Base-by-base conservation (phyloP, 2,888 invertebrate species). In the Leptinotarsa haldemani region DNA sequence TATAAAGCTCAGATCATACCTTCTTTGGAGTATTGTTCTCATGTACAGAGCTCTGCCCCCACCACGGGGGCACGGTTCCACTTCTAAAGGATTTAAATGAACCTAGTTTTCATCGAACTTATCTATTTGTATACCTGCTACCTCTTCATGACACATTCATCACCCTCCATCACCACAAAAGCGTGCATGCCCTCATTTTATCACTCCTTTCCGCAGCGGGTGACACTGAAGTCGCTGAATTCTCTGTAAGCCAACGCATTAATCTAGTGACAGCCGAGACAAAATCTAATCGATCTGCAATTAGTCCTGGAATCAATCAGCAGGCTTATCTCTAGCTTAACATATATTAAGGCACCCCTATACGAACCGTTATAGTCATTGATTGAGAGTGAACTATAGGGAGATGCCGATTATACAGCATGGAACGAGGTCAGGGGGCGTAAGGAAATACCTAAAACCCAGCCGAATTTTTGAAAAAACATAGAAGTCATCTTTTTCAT, bases 221-320 rank as follows among this genome's bases (percentile, higher is more conserved):
- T 61, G 30, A 61, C 61, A 61, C 61, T 15, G 61, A 5, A 25
- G 25, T 61, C 30, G 30, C 30, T 61, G 25, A 25, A 30, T 61
- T 40, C 30, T 40, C 61, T 61, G n/a, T 12, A 61, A 61, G 61
- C 70, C 63, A 52, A 50, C 50, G 48, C 70, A 70, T 70, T 48
- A 70, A 64, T 70, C 70, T 64, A 64, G 64, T 70, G 64, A 64
- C 70, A 64, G 22, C 20, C 48, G 66, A 70, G 70, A 73, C 70
- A 68, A 69, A 68, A 73, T 69, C 73, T 70, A 68, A 75, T 70
- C 69, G 73, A 67, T 70, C 70, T 65, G 65, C 70, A 75, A 75
- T 75, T 75, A 75, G 73, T 75, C 73, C 70, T 53, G 70, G 65
- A 70, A 73, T 75, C 75, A 75, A 75, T 75, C 75, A 75, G 47